Conservation (phyloP, 2,797 vertebrate species). For the Hyperoplus immaculatus region DNA sequence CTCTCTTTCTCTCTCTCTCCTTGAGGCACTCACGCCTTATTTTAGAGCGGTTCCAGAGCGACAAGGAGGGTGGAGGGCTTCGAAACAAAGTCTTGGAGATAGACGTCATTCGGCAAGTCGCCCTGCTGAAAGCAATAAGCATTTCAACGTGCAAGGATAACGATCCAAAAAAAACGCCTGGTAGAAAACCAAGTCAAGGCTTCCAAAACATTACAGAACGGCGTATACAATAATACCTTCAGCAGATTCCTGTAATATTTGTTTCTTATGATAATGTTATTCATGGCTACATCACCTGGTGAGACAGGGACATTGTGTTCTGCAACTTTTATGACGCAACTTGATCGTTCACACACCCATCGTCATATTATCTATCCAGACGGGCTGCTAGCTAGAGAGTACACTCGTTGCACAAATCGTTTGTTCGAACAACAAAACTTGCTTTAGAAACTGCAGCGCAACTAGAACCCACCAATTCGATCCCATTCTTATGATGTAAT, state of each 20-base stretch:
- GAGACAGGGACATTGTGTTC: constrained; percentile 7
- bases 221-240: neutral
- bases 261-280: constrained; percentile 5
- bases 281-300: neutral
- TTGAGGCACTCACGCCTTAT: constrained; percentile 54
- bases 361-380: neutral
- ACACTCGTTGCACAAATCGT: neutral
- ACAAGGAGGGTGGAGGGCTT: constrained; percentile 30
- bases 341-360: neutral
- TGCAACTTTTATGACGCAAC: neutral
- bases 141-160: constrained; percentile 42
- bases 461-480: constrained; percentile 43
- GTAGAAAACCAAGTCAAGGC: constrained; percentile 2
- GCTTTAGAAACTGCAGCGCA: constrained; percentile 19
- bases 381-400: neutral
- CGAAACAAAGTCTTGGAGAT: constrained; percentile 57
- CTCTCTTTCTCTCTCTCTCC: constrained; percentile 16
- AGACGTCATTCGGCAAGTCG: constrained; percentile 64
- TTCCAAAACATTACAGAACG: constrained; percentile 18
- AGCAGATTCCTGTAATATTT: neutral
- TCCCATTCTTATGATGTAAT: constrained; percentile 77
- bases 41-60: constrained; percentile 64
- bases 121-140: constrained; percentile 36
- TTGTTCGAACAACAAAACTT: constrained; percentile 10
- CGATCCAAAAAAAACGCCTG: neutral